Conservation (phyloP, 2,888 invertebrate species). For the Mechanitis messenoides region DNA sequence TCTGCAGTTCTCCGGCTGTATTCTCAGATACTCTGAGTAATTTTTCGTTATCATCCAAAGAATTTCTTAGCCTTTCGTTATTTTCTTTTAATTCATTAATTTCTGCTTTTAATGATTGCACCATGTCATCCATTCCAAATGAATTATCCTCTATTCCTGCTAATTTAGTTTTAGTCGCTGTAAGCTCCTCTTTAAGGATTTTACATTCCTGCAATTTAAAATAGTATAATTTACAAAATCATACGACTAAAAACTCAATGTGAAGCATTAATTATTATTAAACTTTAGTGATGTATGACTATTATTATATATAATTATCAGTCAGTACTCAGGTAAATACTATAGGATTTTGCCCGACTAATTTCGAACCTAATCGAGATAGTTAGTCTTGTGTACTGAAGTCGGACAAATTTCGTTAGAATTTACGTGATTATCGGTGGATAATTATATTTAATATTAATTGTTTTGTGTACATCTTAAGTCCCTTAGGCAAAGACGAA, state of each 20-base stretch:
- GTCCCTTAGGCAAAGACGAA: too few species aligned
- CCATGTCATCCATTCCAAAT: slow-evolving; percentile 84
- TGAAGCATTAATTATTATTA: too few species aligned
- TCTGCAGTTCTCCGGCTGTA: slow-evolving; percentile 88
- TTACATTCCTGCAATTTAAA: slow-evolving; percentile 77
- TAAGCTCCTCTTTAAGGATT: slow-evolving; percentile 79
- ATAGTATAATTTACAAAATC: not conserved
- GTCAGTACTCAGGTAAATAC: too few species aligned
- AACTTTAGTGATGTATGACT: too few species aligned
- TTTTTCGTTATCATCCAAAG: slow-evolving; percentile 79
- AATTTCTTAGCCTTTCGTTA: slow-evolving; percentile 80
- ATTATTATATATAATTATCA: too few species aligned
- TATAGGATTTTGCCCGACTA: too few species aligned
- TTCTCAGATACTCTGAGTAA: slow-evolving; percentile 81
- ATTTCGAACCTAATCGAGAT: too few species aligned
- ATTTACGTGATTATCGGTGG: too few species aligned
- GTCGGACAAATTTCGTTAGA: too few species aligned
- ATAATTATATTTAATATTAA: too few species aligned
- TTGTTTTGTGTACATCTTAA: too few species aligned
- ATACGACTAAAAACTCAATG: not conserved
- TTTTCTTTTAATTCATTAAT: slow-evolving; percentile 73
- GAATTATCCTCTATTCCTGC: slow-evolving; percentile 82
- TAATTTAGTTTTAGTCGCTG: slow-evolving; percentile 75
- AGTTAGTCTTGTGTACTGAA: too few species aligned
- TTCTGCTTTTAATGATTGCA: slow-evolving; percentile 80